Percentiles rank a stretch among this genome's conserved stretches.
Conservation (phyloP, 1,140 invertebrate genomes). For the Leptoteleia sp. region DNA sequence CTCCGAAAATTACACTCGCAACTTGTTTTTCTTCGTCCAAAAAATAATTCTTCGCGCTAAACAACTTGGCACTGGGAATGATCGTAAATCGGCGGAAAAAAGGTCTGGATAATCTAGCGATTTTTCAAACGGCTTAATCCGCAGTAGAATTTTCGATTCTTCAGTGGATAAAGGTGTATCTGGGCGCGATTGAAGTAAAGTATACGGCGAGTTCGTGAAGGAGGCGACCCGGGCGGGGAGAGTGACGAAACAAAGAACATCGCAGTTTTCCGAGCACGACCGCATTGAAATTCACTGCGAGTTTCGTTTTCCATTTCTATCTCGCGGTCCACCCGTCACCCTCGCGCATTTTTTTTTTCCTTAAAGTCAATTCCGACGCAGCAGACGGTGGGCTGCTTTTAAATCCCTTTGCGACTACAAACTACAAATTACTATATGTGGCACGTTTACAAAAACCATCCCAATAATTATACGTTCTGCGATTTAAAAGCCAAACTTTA, state of each 20-base stretch:
- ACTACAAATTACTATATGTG: slow-evolving; percentile 48
- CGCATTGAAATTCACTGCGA: slow-evolving; percentile 80
- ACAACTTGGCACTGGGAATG: slow-evolving; percentile 2
- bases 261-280: slow-evolving; percentile 77
- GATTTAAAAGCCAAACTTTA: neutral
- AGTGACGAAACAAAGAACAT: slow-evolving; percentile 60
- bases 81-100: slow-evolving; percentile 27
- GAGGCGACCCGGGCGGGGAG: slow-evolving; percentile 25
- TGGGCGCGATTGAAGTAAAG: slow-evolving; percentile 53
- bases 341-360: slow-evolving; percentile 65
- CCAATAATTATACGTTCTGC: slow-evolving; percentile 14
- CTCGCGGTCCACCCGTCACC: slow-evolving; percentile 68
- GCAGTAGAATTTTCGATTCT: slow-evolving; percentile 51
- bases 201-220: slow-evolving; percentile 40
- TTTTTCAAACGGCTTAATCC: slow-evolving; percentile 61
- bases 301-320: slow-evolving; percentile 81
- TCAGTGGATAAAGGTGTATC: slow-evolving; percentile 46
- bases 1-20: too few species aligned
- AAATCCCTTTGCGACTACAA: slow-evolving; percentile 50
- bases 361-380: slow-evolving; percentile 49
- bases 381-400: slow-evolving; percentile 38
- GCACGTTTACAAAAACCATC: slow-evolving; percentile 28
- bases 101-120: slow-evolving; percentile 38
- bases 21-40: too few species aligned
- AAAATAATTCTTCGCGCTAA: slow-evolving; percentile 9